Percentiles rank a stretch among this genome's conserved stretches.
Conservation (phyloP, 1,140 invertebrate species). For the Tetraneura akinire region DNA sequence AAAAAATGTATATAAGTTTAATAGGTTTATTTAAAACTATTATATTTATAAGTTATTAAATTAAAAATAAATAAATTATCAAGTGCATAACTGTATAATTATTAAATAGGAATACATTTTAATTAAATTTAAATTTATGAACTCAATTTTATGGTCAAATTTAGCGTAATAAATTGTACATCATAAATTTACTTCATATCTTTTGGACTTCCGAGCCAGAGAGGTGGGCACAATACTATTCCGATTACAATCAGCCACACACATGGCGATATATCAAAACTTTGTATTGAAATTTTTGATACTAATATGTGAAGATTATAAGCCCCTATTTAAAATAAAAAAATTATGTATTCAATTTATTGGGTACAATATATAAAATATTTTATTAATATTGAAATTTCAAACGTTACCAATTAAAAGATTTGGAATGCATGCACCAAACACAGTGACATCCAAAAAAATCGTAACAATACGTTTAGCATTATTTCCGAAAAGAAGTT, state of each 20-base stretch:
- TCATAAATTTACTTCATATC: constrained; percentile 85
- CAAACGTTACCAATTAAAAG: constrained; percentile 69
- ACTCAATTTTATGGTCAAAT: too few species aligned
- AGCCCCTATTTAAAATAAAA: constrained; percentile 64
- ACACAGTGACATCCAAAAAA: constrained; percentile 72
- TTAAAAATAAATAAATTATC: too few species aligned
- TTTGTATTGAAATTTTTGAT: constrained; percentile 65
- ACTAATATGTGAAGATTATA: constrained; percentile 76
- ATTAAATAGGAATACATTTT: too few species aligned
- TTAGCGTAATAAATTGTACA: constrained; percentile 41
- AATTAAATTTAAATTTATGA: too few species aligned
- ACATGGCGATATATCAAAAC: constrained; percentile 71
- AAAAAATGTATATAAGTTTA: too few species aligned
- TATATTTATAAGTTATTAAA: too few species aligned
- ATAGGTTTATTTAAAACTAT: too few species aligned
- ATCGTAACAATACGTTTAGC: constrained; percentile 67
- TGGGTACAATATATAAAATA: not conserved
- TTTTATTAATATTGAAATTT: constrained; percentile 24
- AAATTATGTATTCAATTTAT: not conserved
- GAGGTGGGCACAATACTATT: constrained; percentile 70
- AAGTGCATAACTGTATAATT: not conserved
- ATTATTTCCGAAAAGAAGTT: constrained; percentile 68
- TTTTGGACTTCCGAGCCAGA: constrained; percentile 82
- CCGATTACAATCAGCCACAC: constrained; percentile 75
- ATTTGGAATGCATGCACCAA: constrained; percentile 74